Percentiles rank a stretch among this genome's conserved stretches.
phyloP scores from a whole-genome alignment of 2,888 invertebrate species.

The Hedychridium roseum region DNA sequence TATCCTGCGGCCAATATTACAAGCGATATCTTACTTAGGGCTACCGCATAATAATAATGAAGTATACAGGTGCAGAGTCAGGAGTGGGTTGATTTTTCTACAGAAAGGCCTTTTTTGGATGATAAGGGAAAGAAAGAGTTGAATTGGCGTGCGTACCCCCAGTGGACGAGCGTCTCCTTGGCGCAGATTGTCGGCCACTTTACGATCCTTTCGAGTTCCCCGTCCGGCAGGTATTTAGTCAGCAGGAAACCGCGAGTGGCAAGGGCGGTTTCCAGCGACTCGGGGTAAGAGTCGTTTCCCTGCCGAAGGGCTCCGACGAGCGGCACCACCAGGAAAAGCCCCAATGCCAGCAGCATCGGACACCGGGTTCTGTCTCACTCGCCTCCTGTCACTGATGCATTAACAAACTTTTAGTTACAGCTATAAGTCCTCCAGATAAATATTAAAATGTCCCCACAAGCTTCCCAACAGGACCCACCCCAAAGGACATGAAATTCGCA shows the following conservation, averaged over 20 bases:
- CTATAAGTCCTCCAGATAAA: no score
- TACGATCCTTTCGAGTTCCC: constrained; percentile 69
- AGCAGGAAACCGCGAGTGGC: constrained; percentile 70
- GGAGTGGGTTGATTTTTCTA: background rate
- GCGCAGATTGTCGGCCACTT: constrained; percentile 53
- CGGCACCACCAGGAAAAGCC: constrained; percentile 43
- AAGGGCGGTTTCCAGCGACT: constrained; percentile 14
- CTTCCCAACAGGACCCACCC: no score
- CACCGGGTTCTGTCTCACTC: constrained; percentile 33
- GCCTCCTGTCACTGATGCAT: constrained; percentile 30
- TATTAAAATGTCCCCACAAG: no score
- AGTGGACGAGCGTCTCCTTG: constrained; percentile 51
- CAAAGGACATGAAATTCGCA: no score
- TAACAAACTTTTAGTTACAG: no score
- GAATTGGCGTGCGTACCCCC: constrained; percentile 46
- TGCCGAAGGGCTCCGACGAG: constrained; percentile 39
- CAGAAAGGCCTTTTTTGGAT: background rate
- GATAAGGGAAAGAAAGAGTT: background rate
- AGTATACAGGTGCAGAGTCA: background rate
- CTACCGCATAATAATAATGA: constrained; percentile 2
- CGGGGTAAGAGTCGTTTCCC: constrained; percentile 22
- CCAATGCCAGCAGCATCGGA: constrained; percentile 47
- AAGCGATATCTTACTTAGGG: constrained; percentile 3
- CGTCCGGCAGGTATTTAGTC: constrained; percentile 73
- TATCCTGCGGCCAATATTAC: no score